Conservation (phyloP, 2,888 invertebrate genomes). For the Entomobrya proxima region DNA sequence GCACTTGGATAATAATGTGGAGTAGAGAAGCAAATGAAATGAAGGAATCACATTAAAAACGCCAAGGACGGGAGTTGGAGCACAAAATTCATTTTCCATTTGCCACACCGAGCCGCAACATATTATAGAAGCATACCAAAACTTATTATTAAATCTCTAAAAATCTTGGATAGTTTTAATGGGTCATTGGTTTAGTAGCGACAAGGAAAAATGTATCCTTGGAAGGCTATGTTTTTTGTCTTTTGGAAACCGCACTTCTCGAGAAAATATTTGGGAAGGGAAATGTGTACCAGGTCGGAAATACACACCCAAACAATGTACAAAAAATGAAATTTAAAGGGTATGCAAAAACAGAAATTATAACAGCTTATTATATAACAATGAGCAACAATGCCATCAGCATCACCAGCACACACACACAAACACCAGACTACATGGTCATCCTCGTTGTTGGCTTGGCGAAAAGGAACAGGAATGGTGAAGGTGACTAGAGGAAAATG, state of each 20-base stretch:
- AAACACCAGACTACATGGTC: not conserved
- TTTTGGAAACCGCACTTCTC: too few species aligned
- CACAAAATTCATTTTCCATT: slow-evolving; percentile 48
- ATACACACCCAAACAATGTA: too few species aligned
- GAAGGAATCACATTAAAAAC: slow-evolving; percentile 68
- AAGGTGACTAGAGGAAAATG: slow-evolving; percentile 26
- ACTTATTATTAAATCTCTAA: not conserved
- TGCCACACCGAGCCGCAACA: not conserved
- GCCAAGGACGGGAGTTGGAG: slow-evolving; percentile 66
- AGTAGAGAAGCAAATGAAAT: not conserved
- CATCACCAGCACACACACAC: not conserved
- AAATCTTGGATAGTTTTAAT: too few species aligned
- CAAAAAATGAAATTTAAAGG: too few species aligned
- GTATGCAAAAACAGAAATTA: too few species aligned
- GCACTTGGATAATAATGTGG: not conserved
- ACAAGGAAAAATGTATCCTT: too few species aligned
- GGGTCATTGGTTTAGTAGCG: too few species aligned
- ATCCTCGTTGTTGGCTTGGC: not conserved
- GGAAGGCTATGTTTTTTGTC: too few species aligned
- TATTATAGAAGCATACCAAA: not conserved
- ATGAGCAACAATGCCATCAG: too few species aligned
- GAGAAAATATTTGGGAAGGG: too few species aligned
- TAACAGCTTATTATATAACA: too few species aligned
- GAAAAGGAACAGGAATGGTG: slow-evolving; percentile 17
- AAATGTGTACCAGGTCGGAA: too few species aligned